Evolutionary conservation across 2,888 invertebrate genomes (phyloP), one percentile per base, ranked within the genome.

Genomic region (Ormia ochracea): DNA sequence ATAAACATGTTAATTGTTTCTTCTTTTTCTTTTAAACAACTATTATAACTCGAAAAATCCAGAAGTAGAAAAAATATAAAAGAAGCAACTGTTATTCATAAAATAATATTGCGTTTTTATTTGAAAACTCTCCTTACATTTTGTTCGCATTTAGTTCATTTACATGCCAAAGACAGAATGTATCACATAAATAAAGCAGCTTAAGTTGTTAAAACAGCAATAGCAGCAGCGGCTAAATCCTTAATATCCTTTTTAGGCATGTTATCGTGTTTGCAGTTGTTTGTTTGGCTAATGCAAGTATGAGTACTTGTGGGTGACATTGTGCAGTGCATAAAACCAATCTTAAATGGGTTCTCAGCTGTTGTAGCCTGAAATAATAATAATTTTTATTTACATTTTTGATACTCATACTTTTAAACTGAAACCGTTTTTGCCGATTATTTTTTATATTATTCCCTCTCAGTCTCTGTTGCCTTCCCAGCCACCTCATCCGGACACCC

Each of bases 271-370:
- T 61, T 52, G 68, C 61, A 41, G 26, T 52, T 75, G 58, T 70
- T 70, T 69, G 52, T 63, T 56, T 38, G 66, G 26, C 66, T 58
- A 33, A 21, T 50, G 23, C 6, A n/a, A 58, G 43, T 33, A 38
- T 19, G 12, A n/a, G 41, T 26, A 23, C 23, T 6, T 36, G 7
- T 45, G n/a, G 17, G 10, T 28, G 33, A n/a, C n/a, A n/a, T 7
- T 5, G 17, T 21, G 36, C 38, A 33, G 23, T 74, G 59, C 61
- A 65, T 73, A 58, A 76, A 76, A 63, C 68, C 76, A 76, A 80
- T 80, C 72, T 76, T 68, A 80, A 80, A 80, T 80, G 80, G 76
- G 80, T 80, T 80, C 80, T 76, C 80, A 80, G 80, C 80, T 80
- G 80, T 80, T 80, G 63, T 41, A 63, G 80, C 76, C 70, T 80